Evolutionary conservation across 2,888 invertebrate genomes (phyloP).

Genomic region (Stenurella melanura): DNA sequence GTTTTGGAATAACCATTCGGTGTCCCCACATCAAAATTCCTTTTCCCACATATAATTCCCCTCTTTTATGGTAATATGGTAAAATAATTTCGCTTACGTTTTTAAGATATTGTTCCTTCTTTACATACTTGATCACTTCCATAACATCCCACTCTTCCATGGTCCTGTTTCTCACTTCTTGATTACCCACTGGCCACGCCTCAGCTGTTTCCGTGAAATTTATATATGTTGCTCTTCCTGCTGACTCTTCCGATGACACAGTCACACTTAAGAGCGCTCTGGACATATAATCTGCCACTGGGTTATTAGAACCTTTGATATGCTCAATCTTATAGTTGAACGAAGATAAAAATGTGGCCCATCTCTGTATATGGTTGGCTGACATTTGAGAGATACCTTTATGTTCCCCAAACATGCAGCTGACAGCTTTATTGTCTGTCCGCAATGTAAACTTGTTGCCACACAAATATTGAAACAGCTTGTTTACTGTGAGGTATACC

Average conservation of each 20-base stretch:
- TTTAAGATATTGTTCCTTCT: slow-evolving; percentile 15
- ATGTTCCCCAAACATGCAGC: slow-evolving; percentile 40
- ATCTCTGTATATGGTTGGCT: slow-evolving; percentile 46
- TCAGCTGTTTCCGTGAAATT: slow-evolving; percentile 17
- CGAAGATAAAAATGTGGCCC: slow-evolving; percentile 46
- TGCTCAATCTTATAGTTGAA: slow-evolving; percentile 44
- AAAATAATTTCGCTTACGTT: neutral
- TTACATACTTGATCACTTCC: slow-evolving; percentile 8
- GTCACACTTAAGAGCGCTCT: slow-evolving; percentile 25
- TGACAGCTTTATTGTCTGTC: slow-evolving; percentile 41
- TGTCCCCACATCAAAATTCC: too few relatives aligned
- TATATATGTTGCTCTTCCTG: neutral
- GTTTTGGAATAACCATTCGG: too few relatives aligned
- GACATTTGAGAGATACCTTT: slow-evolving; percentile 41
- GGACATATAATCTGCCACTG: slow-evolving; percentile 41
- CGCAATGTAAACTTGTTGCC: slow-evolving; percentile 41
- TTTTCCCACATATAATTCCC: neutral
- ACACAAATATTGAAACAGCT: slow-evolving; percentile 45
- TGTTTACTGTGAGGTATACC: slow-evolving; percentile 46
- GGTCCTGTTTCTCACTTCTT: slow-evolving; percentile 8
- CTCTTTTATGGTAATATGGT: neutral
- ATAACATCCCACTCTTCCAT: neutral
- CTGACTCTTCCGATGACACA: neutral
- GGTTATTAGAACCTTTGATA: slow-evolving; percentile 44
- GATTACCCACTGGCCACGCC: slow-evolving; percentile 14